phyloP scores from a whole-genome alignment of 2,888 invertebrate genomes.

The Fragum fragum region DNA sequence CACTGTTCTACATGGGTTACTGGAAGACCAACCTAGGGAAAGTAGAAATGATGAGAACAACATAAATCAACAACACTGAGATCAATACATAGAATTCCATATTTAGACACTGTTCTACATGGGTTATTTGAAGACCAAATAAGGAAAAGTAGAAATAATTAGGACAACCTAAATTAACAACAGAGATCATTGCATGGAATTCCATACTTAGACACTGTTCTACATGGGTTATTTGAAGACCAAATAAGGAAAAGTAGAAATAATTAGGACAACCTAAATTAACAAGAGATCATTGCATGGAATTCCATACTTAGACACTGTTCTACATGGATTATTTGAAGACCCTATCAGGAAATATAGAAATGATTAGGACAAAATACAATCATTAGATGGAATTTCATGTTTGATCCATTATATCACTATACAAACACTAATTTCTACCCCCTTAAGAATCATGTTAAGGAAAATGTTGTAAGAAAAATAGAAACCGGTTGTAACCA shows the following conservation, averaged over 20 bases:
- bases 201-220: conserved; percentile 86
- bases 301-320: conserved; percentile 86
- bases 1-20: conserved; percentile 85
- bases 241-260: too few species aligned
- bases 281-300: conserved; percentile 84
- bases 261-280: too few species aligned
- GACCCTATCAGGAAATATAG: conserved; percentile 87
- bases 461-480: too few species aligned
- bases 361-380: conserved; percentile 7
- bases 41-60: too few species aligned
- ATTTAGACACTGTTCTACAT: conserved; percentile 85
- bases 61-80: conserved; percentile 87
- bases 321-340: conserved; percentile 85
- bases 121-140: conserved; percentile 87
- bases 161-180: too few species aligned
- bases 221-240: conserved; percentile 86
- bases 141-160: too few species aligned
- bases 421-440: too few species aligned
- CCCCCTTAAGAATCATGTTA: too few species aligned
- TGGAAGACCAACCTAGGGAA: conserved; percentile 87
- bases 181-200: conserved; percentile 86
- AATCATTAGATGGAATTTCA: conserved; percentile 69
- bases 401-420: too few species aligned
- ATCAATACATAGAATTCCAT: conserved; percentile 86
- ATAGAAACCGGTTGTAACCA: too few species aligned